A percentile compares a stretch with the other conserved stretches of the same genome.
These are phyloP conservation scores for Narcine bancroftii DNA, from an alignment of 2,113 vertebrate species.

Conservation along the genomic window DNA sequence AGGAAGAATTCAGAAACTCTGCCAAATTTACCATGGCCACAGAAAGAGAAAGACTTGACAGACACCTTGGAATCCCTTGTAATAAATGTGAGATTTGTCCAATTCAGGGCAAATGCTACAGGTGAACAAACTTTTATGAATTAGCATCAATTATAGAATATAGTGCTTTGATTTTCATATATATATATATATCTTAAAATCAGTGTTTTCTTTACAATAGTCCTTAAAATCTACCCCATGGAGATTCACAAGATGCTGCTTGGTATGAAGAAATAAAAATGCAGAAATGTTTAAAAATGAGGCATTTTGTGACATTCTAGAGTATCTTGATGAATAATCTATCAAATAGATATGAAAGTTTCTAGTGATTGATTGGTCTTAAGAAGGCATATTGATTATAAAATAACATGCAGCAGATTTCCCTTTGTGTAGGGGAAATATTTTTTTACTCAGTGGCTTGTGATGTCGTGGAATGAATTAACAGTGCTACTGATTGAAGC, in stretches of 20 bases:
- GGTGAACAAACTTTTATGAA: constrained; percentile 47
- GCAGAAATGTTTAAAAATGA: background rate
- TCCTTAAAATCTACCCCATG: background rate
- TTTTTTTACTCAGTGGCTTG: background rate
- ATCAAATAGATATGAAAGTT: background rate
- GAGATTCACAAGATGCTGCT: background rate
- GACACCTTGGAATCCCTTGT: constrained; percentile 58
- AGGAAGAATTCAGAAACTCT: constrained; percentile 56
- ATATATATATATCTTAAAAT: background rate
- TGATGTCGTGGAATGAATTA: background rate
- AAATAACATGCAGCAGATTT: background rate
- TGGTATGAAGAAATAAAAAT: background rate
- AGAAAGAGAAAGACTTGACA: constrained; percentile 54
- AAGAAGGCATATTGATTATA: background rate
- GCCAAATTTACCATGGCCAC: constrained; percentile 47
- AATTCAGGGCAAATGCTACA: constrained; percentile 53
- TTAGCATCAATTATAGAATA: background rate
- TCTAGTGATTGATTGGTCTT: background rate
- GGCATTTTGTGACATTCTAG: background rate
- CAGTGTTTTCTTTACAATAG: background rate
- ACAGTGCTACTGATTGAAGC: background rate
- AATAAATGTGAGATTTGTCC: constrained; percentile 52
- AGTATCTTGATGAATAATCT: background rate
- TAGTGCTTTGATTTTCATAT: background rate
- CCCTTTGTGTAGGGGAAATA: no score